Evolutionary conservation across 2,888 invertebrate species (phyloP).

Genomic region (Polietes domitor): DNA sequence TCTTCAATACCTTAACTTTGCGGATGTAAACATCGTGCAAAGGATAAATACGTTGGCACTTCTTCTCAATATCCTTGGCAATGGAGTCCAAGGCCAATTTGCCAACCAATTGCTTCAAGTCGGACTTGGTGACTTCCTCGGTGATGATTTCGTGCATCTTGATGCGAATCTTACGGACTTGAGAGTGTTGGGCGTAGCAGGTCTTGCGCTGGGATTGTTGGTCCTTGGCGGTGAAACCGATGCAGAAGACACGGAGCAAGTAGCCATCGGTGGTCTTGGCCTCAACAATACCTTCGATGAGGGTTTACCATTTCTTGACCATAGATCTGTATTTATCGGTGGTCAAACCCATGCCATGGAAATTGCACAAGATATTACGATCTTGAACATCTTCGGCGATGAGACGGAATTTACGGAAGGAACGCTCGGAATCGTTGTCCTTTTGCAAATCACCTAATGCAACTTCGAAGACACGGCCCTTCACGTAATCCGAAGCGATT

Average conservation of each 20-base stretch:
- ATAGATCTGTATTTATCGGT: slow-evolving; percentile 98
- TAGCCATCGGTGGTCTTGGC: slow-evolving; percentile 99
- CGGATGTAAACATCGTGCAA: slow-evolving; percentile 99
- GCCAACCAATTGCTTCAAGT: slow-evolving; percentile 97
- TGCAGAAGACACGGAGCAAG: slow-evolving; percentile 97
- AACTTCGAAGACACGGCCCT: slow-evolving; percentile 98
- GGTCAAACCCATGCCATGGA: slow-evolving; percentile 99
- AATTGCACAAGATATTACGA: slow-evolving; percentile 97
- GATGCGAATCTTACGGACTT: slow-evolving; percentile 85
- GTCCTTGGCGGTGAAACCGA: slow-evolving; percentile 99
- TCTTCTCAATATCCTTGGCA: slow-evolving; percentile 99
- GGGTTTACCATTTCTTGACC: slow-evolving; percentile 99
- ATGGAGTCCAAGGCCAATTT: slow-evolving; percentile 99
- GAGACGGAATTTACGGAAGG: slow-evolving; percentile 98
- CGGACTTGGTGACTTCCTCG: slow-evolving; percentile 93
- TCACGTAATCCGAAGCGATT: slow-evolving; percentile 98
- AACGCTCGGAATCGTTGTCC: slow-evolving; percentile 97
- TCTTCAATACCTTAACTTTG: slow-evolving; percentile 99
- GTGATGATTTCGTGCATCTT: slow-evolving; percentile 92
- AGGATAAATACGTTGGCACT: slow-evolving; percentile 97
- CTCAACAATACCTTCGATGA: slow-evolving; percentile 98
- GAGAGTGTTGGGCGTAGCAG: slow-evolving; percentile 98
- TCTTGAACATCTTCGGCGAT: slow-evolving; percentile 99
- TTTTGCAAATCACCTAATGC: slow-evolving; percentile 98
- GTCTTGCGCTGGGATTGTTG: slow-evolving; percentile 97